These are phyloP conservation scores for Ruditapes philippinarum DNA, from an alignment of 1,140 invertebrate species.

Conservation along the genomic window DNA sequence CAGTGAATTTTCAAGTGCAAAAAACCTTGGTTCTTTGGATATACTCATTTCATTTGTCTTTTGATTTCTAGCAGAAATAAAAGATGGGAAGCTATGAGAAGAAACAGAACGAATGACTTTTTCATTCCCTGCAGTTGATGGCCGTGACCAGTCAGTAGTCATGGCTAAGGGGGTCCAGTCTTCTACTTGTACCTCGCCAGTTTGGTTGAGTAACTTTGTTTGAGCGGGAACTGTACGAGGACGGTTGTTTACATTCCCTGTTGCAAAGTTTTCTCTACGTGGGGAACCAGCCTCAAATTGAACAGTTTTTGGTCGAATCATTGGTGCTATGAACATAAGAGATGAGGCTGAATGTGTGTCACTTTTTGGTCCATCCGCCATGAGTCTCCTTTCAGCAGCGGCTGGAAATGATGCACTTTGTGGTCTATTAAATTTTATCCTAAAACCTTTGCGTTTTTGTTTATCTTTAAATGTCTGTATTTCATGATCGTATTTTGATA, in stretches of 20 bases:
- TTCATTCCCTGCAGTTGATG: background rate
- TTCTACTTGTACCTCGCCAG: background rate
- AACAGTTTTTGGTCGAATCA: constrained; percentile 47
- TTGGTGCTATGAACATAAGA: constrained; percentile 1
- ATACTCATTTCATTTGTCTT: background rate
- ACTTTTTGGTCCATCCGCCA: background rate
- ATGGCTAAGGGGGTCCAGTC: background rate
- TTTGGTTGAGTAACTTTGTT: background rate
- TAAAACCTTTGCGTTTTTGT: constrained; percentile 41
- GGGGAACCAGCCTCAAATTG: constrained; percentile 34
- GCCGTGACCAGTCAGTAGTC: constrained; percentile 24
- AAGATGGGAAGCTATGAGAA: background rate
- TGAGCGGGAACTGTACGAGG: constrained; percentile 22
- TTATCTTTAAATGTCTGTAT: constrained; percentile 54
- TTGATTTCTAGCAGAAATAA: background rate
- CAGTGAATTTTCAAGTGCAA: constrained; percentile 10
- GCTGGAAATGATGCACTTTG: background rate
- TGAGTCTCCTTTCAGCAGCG: background rate
- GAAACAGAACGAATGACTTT: background rate
- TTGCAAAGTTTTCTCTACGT: background rate
- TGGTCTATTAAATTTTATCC: constrained; percentile 1
- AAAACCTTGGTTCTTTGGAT: constrained; percentile 47
- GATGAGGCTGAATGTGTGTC: background rate
- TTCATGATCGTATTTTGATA: constrained; percentile 45
- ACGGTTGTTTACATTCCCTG: background rate